phyloP scores from a whole-genome alignment of 2,888 invertebrate species.

The Orthonychiurus folsomi region DNA sequence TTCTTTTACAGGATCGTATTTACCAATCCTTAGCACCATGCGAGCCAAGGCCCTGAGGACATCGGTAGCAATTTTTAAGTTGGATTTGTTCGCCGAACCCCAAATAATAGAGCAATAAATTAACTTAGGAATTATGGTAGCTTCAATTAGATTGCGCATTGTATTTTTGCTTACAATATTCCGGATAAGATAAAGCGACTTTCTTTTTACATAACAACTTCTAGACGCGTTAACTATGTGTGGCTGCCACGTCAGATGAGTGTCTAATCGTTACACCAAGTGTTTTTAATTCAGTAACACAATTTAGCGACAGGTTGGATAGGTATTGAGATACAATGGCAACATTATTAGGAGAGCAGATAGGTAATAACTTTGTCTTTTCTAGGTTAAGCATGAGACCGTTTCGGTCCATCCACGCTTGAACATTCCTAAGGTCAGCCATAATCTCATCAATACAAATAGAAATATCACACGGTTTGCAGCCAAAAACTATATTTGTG shows the following conservation, averaged over 20 bases:
- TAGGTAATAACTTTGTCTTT: neutral
- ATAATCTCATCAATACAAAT: neutral
- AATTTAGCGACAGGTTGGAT: neutral
- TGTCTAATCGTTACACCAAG: slow-evolving; percentile 3
- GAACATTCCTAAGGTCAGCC: neutral
- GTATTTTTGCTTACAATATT: neutral
- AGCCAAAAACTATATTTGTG: neutral
- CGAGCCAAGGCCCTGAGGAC: neutral
- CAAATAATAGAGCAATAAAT: neutral
- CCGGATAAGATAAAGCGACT: neutral
- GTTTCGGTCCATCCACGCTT: neutral
- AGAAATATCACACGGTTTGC: neutral
- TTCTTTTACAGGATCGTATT: neutral
- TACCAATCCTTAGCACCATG: neutral
- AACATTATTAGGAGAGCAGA: neutral
- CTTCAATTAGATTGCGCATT: neutral
- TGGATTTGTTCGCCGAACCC: neutral
- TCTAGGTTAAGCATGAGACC: neutral
- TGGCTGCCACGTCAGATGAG: neutral
- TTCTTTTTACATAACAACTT: neutral
- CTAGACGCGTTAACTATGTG: neutral
- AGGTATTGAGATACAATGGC: neutral
- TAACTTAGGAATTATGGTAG: neutral
- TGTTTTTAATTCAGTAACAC: neutral
- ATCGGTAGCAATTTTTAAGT: neutral